Conservation (phyloP, 2,797 vertebrate genomes). For the Brotula barbata region DNA sequence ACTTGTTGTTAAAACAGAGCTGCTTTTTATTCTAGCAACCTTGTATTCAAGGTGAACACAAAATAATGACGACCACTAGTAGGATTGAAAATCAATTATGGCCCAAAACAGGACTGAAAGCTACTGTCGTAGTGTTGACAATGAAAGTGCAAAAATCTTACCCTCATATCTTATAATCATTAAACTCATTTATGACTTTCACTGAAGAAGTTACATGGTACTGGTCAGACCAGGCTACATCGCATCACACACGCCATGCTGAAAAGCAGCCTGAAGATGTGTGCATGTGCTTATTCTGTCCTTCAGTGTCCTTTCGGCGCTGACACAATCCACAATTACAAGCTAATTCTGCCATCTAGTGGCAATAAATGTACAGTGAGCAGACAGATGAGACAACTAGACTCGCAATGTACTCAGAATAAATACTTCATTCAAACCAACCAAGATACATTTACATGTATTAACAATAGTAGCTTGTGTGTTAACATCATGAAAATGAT, state of each 20-base stretch:
- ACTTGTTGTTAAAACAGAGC: conserved; percentile 5
- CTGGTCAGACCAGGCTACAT: conserved; percentile 6
- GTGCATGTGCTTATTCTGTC: neutral
- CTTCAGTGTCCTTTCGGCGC: conserved; percentile 13
- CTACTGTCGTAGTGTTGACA: conserved; percentile 2
- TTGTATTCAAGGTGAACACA: conserved; percentile 22
- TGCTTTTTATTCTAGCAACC: conserved; percentile 12
- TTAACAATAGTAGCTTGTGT: too few species aligned
- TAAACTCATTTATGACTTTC: conserved; percentile 30
- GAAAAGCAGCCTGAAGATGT: conserved; percentile 18
- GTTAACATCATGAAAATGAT: too few species aligned
- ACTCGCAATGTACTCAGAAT: neutral
- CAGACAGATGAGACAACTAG: neutral
- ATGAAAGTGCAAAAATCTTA: too few species aligned
- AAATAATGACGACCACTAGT: conserved; percentile 6
- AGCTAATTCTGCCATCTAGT: conserved; percentile 74
- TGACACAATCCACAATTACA: conserved; percentile 16
- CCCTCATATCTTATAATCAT: conserved; percentile 35
- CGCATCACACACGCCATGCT: conserved; percentile 28
- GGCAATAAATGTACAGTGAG: conserved; percentile 24
- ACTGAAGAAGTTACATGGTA: conserved; percentile 16
- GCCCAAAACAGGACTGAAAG: conserved; percentile 10
- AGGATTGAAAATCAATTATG: conserved; percentile 8
- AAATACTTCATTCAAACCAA: too few species aligned
- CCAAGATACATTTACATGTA: too few species aligned